Percentiles rank a stretch among this genome's conserved stretches.
Conservation (phyloP, 2,113 vertebrate species). For the Poeciliopsis prolifica region DNA sequence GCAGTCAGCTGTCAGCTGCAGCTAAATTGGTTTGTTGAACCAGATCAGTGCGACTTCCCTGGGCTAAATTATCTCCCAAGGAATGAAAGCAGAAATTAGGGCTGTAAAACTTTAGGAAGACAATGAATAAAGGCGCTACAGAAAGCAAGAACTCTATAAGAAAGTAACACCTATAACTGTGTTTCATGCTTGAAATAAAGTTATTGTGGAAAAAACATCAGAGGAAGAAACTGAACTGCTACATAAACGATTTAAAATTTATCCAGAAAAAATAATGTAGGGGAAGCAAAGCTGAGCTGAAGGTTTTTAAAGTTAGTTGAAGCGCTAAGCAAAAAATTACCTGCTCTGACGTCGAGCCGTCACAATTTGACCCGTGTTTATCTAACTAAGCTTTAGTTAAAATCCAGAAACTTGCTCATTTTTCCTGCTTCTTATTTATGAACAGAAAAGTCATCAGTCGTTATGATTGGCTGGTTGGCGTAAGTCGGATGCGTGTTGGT, state of each 20-base stretch:
- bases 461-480: neutral
- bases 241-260: too few relatives aligned
- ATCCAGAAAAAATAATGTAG: too few relatives aligned
- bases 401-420: neutral
- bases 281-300: too few relatives aligned
- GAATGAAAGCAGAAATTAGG: neutral
- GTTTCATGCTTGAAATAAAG: too few relatives aligned
- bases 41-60: conserved; percentile 6
- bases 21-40: conserved; percentile 12
- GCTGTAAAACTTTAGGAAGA: neutral
- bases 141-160: neutral
- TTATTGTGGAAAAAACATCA: too few relatives aligned
- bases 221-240: too few relatives aligned
- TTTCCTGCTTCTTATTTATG: neutral
- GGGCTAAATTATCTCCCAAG: conserved; percentile 10
- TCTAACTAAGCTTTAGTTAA: too few relatives aligned
- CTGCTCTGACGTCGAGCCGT: too few relatives aligned
- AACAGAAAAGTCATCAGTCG: neutral
- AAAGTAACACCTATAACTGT: neutral
- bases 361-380: too few relatives aligned
- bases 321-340: too few relatives aligned
- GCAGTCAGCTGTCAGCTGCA: conserved; percentile 15
- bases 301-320: too few relatives aligned
- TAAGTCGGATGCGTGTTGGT: neutral
- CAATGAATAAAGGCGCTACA: neutral